A percentile compares a stretch with the other conserved stretches of the same genome.
Evolutionary conservation across 35 echinoderm and acorn worm genomes (phyloP).

Genomic region (Strongylocentrotus purpuratus): DNA sequence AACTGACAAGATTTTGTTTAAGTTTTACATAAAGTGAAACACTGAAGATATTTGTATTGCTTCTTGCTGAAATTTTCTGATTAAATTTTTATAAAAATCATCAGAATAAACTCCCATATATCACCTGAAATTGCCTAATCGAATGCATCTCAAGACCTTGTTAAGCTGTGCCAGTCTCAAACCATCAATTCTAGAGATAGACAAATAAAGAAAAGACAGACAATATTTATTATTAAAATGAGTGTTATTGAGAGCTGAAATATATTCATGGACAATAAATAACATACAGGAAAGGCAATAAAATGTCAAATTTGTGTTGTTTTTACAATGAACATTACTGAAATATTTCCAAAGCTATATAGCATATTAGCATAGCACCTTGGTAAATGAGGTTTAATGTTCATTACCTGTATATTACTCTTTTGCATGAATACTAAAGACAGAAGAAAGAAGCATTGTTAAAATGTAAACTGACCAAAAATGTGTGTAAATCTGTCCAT

Average conservation of each 20-base stretch:
- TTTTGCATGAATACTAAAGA: not conserved
- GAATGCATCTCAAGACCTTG: slow-evolving; percentile 64
- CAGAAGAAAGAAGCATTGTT: not conserved
- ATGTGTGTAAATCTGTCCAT: not conserved
- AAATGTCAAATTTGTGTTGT: no score
- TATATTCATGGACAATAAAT: no score
- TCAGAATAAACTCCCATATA: not conserved
- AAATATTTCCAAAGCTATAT: no score
- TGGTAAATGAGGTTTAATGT: not conserved
- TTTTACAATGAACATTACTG: no score
- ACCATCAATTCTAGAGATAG: slow-evolving; percentile 66
- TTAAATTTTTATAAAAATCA: no score
- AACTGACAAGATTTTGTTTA: no score
- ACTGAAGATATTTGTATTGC: no score
- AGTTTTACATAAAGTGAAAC: no score
- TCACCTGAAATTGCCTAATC: slow-evolving; percentile 92
- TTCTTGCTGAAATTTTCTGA: no score
- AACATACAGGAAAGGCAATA: no score
- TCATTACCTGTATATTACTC: no score
- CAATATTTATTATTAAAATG: not conserved
- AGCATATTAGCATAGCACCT: not conserved
- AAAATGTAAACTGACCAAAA: not conserved
- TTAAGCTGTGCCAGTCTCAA: slow-evolving; percentile 73
- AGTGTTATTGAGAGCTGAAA: no score
- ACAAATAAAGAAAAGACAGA: slow-evolving; percentile 19